These are phyloP conservation scores for Sebastolobus alascanus DNA, from an alignment of 2,797 vertebrate species.

Conservation along the genomic window DNA sequence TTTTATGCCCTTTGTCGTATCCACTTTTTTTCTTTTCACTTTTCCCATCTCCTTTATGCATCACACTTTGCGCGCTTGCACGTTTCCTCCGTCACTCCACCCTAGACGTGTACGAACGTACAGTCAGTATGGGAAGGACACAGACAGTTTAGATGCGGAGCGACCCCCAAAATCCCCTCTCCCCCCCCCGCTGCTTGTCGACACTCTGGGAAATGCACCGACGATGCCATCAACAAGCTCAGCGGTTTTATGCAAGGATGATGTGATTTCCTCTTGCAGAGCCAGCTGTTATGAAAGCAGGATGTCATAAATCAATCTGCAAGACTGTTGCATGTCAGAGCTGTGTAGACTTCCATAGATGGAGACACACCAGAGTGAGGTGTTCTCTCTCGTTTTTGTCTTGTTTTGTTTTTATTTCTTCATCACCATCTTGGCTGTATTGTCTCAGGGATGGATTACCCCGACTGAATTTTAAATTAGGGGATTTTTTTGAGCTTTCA, in stretches of 20 bases:
- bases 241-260: constrained; percentile 69
- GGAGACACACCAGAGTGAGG: not conserved
- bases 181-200: not conserved
- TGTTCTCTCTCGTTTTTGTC: constrained; percentile 1
- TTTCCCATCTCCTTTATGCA: constrained; percentile 17
- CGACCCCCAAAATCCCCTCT: constrained; percentile 9
- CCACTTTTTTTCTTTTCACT: not conserved
- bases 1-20: constrained; percentile 25
- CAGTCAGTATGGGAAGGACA: constrained; percentile 22
- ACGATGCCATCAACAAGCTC: constrained; percentile 47
- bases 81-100: constrained; percentile 32
- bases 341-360: constrained; percentile 17
- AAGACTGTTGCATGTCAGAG: constrained; percentile 10
- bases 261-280: constrained; percentile 63
- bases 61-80: constrained; percentile 24
- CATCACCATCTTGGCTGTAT: not conserved
- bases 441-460: not conserved
- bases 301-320: constrained; percentile 64
- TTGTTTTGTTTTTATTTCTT: not conserved
- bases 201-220: constrained; percentile 43
- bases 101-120: constrained; percentile 32
- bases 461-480: not conserved
- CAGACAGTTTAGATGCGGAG: constrained; percentile 19
- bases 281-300: constrained; percentile 67
- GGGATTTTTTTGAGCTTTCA: not conserved